phyloP scores from a whole-genome alignment of 1,140 invertebrate species.

The Atta texana region DNA sequence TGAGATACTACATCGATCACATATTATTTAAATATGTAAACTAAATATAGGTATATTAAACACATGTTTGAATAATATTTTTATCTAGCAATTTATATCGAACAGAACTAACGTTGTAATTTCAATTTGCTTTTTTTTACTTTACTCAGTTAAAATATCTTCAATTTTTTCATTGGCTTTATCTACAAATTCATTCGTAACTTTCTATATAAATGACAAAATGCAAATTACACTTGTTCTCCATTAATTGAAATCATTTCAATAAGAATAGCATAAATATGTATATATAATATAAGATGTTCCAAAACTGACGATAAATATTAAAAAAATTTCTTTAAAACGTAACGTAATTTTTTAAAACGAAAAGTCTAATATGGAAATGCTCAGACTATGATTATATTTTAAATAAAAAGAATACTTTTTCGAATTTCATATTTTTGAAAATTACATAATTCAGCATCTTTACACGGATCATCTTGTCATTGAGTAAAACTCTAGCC shows the following conservation, averaged over 20 bases:
- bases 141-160: neutral
- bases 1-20: neutral
- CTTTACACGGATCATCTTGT: no score
- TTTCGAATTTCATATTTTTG: no score
- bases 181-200: neutral
- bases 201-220: neutral
- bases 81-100: neutral
- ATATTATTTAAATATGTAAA: conserved; percentile 19
- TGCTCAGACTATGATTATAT: no score
- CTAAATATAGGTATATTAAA: neutral
- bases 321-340: no score
- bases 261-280: no score
- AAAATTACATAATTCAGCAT: no score
- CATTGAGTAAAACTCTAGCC: no score
- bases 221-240: neutral
- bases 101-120: neutral
- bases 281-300: no score
- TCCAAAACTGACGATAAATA: no score
- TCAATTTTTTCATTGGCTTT: neutral
- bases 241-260: neutral
- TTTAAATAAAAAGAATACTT: no score
- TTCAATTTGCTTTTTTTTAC: neutral
- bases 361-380: no score
- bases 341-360: no score
- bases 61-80: neutral